A percentile compares a stretch with the other conserved stretches of the same genome.
phyloP scores from a whole-genome alignment of 2,888 invertebrate genomes.

The Andrena hattorfiana region DNA sequence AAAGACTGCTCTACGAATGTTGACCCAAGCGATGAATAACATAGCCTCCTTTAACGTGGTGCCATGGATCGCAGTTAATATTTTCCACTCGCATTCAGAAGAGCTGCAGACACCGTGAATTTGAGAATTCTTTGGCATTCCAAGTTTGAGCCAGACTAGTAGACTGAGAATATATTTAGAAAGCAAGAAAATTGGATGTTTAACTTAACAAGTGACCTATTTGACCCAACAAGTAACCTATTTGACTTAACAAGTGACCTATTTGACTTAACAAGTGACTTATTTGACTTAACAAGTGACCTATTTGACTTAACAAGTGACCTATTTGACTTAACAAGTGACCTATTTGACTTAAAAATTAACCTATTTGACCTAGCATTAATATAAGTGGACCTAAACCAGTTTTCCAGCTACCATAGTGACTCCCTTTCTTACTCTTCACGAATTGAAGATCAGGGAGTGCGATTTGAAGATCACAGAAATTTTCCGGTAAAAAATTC shows the following conservation, averaged over 20 bases:
- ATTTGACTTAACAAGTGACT: too few relatives aligned
- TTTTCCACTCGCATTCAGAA: slow-evolving; percentile 11
- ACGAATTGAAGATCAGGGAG: slow-evolving; percentile 26
- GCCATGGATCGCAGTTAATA: slow-evolving; percentile 13
- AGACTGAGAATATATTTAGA: too few relatives aligned
- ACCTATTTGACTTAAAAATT: too few relatives aligned
- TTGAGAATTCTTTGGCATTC: neutral
- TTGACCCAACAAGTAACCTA: too few relatives aligned
- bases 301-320: too few relatives aligned
- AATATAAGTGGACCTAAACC: slow-evolving; percentile 11
- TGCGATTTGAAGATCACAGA: slow-evolving; percentile 50
- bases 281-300: too few relatives aligned
- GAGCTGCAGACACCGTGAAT: neutral
- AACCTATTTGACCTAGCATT: too few relatives aligned
- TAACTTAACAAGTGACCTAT: too few relatives aligned
- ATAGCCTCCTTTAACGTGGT: slow-evolving; percentile 23
- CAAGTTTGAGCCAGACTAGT: too few relatives aligned
- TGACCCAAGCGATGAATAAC: slow-evolving; percentile 42
- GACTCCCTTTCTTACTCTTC: slow-evolving; percentile 34
- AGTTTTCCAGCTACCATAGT: slow-evolving; percentile 34
- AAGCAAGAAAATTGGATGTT: too few relatives aligned
- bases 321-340: too few relatives aligned
- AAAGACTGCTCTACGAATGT: slow-evolving; percentile 18
- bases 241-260: too few relatives aligned
- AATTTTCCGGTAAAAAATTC: slow-evolving; percentile 10